Conservation (phyloP, 2,888 invertebrate species). For the Aphodius sticticus region DNA sequence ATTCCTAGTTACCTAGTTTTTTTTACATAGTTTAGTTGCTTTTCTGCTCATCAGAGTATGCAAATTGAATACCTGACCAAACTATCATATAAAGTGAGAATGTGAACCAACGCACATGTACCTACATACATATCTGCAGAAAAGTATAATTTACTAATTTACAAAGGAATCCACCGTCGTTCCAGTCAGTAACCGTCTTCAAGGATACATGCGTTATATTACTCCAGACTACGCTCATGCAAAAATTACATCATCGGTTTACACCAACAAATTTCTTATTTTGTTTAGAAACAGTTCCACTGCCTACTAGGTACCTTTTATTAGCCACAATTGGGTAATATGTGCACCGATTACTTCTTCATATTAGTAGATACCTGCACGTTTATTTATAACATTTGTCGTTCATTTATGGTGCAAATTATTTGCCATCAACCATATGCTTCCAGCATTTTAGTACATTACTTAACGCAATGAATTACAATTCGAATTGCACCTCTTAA, state of each 20-base stretch:
- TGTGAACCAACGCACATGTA: neutral
- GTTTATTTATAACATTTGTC: neutral
- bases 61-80: too few relatives aligned
- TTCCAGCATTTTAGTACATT: neutral
- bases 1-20: too few relatives aligned
- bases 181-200: slow-evolving; percentile 17
- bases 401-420: neutral
- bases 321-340: neutral
- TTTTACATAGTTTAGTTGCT: too few relatives aligned
- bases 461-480: neutral
- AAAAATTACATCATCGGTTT: neutral
- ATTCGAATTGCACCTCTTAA: neutral
- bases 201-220: slow-evolving; percentile 10
- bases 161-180: neutral
- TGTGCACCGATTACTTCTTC: neutral
- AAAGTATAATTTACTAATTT: neutral
- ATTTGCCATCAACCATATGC: neutral
- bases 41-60: too few relatives aligned
- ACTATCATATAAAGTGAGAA: neutral
- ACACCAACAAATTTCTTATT: neutral
- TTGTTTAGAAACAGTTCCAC: neutral
- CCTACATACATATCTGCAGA: neutral
- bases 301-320: neutral
- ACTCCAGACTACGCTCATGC: neutral
- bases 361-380: neutral